A percentile compares a stretch with the other conserved stretches of the same genome.
These are phyloP conservation scores for Cheumatopsyche charites DNA, from an alignment of 1,140 invertebrate genomes.

Conservation along the genomic window DNA sequence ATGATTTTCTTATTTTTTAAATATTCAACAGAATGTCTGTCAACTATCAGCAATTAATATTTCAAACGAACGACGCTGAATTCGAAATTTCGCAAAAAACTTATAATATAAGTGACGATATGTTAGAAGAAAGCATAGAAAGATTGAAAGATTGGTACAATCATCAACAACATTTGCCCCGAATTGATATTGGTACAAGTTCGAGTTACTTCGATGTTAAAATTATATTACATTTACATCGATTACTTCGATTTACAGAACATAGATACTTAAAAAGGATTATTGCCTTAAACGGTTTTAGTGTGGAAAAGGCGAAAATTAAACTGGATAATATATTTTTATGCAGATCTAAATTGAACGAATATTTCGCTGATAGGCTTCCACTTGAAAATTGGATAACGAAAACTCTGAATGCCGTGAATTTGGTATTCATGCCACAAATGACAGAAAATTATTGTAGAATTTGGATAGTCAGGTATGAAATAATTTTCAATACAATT, in stretches of 20 bases:
- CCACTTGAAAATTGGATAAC: background rate
- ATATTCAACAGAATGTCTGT: background rate
- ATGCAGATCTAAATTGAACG: slow-evolving; percentile 6
- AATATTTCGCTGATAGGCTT: slow-evolving; percentile 24
- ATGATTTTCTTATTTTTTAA: slow-evolving; percentile 4
- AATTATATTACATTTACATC: background rate
- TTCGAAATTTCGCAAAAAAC: background rate
- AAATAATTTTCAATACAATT: too few species aligned
- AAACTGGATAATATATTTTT: slow-evolving; percentile 28
- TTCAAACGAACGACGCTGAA: background rate
- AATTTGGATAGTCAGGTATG: slow-evolving; percentile 3
- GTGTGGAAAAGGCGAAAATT: slow-evolving; percentile 24
- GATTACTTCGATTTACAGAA: slow-evolving; percentile 13
- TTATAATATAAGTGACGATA: background rate
- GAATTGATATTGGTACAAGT: slow-evolving; percentile 4
- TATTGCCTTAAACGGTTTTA: background rate
- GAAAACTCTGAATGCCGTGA: background rate
- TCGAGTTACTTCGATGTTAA: background rate
- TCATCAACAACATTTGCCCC: slow-evolving; percentile 25
- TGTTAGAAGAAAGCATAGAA: slow-evolving; percentile 10
- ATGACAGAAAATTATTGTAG: slow-evolving; percentile 3
- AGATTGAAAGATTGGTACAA: slow-evolving; percentile 24
- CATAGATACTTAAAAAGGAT: background rate
- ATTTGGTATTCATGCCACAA: slow-evolving; percentile 14
- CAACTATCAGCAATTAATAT: slow-evolving; percentile 21